Conservation (phyloP, 1,140 invertebrate species). For the Linepithema humile region DNA sequence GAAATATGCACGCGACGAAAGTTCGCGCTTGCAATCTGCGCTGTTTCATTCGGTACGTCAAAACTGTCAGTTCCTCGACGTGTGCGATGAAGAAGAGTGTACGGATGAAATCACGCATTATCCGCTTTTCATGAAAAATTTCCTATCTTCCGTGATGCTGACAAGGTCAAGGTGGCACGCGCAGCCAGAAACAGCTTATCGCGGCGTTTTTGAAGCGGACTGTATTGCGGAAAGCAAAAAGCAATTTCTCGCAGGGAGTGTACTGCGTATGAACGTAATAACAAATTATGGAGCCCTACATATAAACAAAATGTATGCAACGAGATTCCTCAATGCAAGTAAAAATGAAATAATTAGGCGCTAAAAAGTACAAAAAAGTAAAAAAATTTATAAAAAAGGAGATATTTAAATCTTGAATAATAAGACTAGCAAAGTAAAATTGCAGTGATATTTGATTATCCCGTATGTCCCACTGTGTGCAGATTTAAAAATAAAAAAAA, state of each 20-base stretch:
- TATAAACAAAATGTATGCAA: too few relatives aligned
- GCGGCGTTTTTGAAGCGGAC: background rate
- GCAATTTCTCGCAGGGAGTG: constrained; percentile 46
- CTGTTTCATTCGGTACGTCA: too few relatives aligned
- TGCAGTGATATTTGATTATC: background rate
- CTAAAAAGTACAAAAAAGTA: background rate
- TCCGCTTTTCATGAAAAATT: background rate
- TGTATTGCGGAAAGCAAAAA: background rate
- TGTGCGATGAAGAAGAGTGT: too few relatives aligned
- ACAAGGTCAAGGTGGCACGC: constrained; percentile 60
- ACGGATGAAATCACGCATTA: too few relatives aligned
- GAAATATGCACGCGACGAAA: too few relatives aligned
- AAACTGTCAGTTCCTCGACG: too few relatives aligned
- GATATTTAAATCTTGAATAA: background rate
- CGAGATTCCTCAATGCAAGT: background rate
- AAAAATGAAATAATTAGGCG: background rate
- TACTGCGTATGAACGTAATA: constrained; percentile 16
- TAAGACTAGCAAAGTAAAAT: background rate
- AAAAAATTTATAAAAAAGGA: too few relatives aligned
- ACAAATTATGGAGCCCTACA: too few relatives aligned
- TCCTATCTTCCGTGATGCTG: background rate
- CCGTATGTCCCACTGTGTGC: background rate
- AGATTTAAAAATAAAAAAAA: background rate
- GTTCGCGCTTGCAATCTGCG: too few relatives aligned
- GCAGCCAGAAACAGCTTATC: background rate